Base-by-base conservation (phyloP, 1,140 invertebrate species). In the Drosophila subpulchrella region DNA sequence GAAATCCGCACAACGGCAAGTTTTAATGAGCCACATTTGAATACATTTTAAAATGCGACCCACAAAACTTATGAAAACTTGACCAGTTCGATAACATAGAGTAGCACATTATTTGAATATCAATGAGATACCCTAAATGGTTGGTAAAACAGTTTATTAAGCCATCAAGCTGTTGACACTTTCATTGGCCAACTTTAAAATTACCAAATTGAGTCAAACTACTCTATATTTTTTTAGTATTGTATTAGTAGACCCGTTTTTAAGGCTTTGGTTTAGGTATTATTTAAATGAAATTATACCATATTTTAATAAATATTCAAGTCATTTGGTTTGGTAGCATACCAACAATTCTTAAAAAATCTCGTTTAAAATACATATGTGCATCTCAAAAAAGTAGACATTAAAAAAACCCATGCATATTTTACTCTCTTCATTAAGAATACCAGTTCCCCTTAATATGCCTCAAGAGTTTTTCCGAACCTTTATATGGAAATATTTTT, bases 61-160 rank as follows among this genome's bases (percentile, higher is more conserved):
- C 42, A 48, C 51, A 57, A 56, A 71, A 57, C 27, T 39, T 36
- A 70, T 56, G 30, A 57, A 71, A 71, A 42, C 42, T 70, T 12
- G 51, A 70, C 44, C 66, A 68, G 65, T 66, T 68, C 24, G 61
- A 44, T 70, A 70, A 71, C 34, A 57, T 20, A 53, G 32, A 32
- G 13, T 24, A 47, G 32, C 44, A 58, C 51, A 58, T 57, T 48
- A 10, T 71, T 71, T 5, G 67, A 42, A 71, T 71, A 71, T 39
- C 66, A 71, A 71, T 71, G 53, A 71, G 36, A 34, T 57, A 8
- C 17, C 36, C 38, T 1, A 41, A 56, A 32, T 36, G 50, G 34
- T 47, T 32, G 1, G 12, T 5, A 34, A 44, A 36, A 27, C 44
- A 27, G 30, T 15, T 34, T 54, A 44, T 54, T 30, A 44, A 55